Base-by-base conservation (phyloP, 2,113 vertebrate species). In the Passer montanus region DNA sequence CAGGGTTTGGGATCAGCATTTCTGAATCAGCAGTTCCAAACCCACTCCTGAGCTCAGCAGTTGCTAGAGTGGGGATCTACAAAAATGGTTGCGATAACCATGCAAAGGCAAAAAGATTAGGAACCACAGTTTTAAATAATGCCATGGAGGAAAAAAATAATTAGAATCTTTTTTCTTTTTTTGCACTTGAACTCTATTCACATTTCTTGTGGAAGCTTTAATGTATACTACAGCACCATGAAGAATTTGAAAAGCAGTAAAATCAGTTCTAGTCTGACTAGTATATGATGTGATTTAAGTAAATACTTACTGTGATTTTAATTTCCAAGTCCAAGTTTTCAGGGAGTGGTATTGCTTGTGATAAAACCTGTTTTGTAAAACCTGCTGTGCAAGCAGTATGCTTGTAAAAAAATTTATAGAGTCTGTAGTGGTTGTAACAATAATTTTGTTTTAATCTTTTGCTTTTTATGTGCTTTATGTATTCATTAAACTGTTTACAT, bases 401-500 rank as follows among this genome's bases (percentile, higher is more conserved):
- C 89, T 87, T 97, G 95, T 96, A 76, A 90, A 86, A 59, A 44
- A 15, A 7, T 7, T 43, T 67, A 56, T 70, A 84, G 81, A 41
- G 58, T 73, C 84, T 58, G n/a, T 69, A 50, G 80, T 82, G 90
- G 56, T 69, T 96, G 94, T 96, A 84, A 82, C 28, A 77, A 55
- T 15, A 47, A 84, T 91, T 97, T 81, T 94, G 94, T 91, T 96
- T 90, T 92, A 63, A 85, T 88, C 50, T 80, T 95, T 82, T 26
- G 72, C 95, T 94, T 97, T 92, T 49, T 93, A 73, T 87, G 64
- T 80, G 91, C 64, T 94, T 88, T 92, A 82, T 95, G 83, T 91
- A 73, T 78, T 95, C 63, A 98, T 98, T 98, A 98, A 98, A 98
- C 83, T 56, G 47, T 88, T 95, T 90, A 95, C 94, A 77, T 93